phyloP scores from a whole-genome alignment of 2,888 invertebrate genomes.

The Cryptocephalus moraei region DNA sequence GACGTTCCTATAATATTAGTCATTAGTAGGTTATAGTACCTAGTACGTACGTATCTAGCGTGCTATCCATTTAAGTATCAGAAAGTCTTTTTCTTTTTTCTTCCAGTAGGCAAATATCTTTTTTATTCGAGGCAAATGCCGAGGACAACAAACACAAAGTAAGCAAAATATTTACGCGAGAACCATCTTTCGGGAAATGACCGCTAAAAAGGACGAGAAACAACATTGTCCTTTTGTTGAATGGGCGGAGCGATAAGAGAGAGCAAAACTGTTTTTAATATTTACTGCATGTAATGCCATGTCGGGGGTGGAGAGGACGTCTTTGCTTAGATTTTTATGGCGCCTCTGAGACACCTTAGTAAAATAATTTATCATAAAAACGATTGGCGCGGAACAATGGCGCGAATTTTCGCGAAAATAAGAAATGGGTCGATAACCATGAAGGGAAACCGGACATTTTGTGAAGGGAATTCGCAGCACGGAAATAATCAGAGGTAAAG shows the following conservation, averaged over 20 bases:
- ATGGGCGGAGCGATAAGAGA: slow-evolving; percentile 4
- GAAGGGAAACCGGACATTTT: too few species aligned
- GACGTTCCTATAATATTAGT: too few species aligned
- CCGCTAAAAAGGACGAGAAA: slow-evolving; percentile 4
- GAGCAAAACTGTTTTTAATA: slow-evolving; percentile 12
- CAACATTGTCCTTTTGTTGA: slow-evolving; percentile 1
- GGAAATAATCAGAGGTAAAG: slow-evolving; percentile 4
- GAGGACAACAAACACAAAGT: too few species aligned
- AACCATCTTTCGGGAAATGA: slow-evolving; percentile 8
- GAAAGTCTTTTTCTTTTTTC: too few species aligned
- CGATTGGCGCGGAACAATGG: slow-evolving; percentile 20
- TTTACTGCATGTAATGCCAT: slow-evolving; percentile 16
- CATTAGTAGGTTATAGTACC: too few species aligned
- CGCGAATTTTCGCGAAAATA: slow-evolving; percentile 3
- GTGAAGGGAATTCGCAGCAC: slow-evolving; percentile 1
- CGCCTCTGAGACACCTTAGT: slow-evolving; percentile 20
- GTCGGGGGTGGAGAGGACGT: slow-evolving; percentile 10
- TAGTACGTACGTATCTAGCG: too few species aligned
- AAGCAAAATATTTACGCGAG: slow-evolving; percentile 4
- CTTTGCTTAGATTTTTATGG: slow-evolving; percentile 28
- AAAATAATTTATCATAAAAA: slow-evolving; percentile 26
- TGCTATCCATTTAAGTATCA: too few species aligned
- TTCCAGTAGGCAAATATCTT: too few species aligned
- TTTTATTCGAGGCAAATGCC: too few species aligned
- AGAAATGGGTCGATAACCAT: background rate